Evolutionary conservation across 2,888 invertebrate genomes (phyloP).

Genomic region (Drosophila demipolita): DNA sequence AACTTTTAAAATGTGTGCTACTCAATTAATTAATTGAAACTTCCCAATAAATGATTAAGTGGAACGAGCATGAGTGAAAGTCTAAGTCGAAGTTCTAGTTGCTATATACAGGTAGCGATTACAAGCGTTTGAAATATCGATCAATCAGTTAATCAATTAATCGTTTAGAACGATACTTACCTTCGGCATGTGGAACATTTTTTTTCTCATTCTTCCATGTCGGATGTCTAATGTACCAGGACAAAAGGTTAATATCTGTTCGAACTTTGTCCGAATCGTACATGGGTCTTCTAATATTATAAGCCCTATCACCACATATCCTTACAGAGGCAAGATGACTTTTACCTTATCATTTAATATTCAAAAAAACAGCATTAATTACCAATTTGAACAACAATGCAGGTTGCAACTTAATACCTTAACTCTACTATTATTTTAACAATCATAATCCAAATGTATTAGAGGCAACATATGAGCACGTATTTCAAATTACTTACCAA

Average conservation of each 20-base stretch:
- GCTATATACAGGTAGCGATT: conserved; percentile 60
- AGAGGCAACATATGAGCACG: conserved; percentile 9
- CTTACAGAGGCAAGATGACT: conserved; percentile 94
- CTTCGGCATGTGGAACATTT: conserved; percentile 70
- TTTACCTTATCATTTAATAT: conserved; percentile 87
- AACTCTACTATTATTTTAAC: conserved; percentile 23
- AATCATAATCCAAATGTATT: conserved; percentile 13
- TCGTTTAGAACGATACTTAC: conserved; percentile 66
- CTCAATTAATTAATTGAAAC: not conserved
- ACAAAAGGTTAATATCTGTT: conserved; percentile 94
- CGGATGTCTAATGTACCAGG: conserved; percentile 94
- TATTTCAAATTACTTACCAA: conserved; percentile 86
- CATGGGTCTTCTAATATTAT: conserved; percentile 90
- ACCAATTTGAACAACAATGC: conserved; percentile 40
- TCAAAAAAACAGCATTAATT: conserved; percentile 69
- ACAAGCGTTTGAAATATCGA: conserved; percentile 39
- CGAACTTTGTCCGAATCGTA: conserved; percentile 90
- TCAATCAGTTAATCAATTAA: not conserved
- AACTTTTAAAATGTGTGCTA: not conserved
- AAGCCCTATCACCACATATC: conserved; percentile 92
- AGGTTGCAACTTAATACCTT: conserved; percentile 48
- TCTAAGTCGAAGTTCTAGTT: conserved; percentile 16
- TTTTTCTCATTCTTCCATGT: conserved; percentile 85
- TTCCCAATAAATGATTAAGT: conserved; percentile 22
- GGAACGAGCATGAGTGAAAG: conserved; percentile 30